Percentiles rank a stretch among this genome's conserved stretches.
Evolutionary conservation across 2,797 vertebrate genomes (phyloP).

Genomic region (Erpetoichthys calabaricus): DNA sequence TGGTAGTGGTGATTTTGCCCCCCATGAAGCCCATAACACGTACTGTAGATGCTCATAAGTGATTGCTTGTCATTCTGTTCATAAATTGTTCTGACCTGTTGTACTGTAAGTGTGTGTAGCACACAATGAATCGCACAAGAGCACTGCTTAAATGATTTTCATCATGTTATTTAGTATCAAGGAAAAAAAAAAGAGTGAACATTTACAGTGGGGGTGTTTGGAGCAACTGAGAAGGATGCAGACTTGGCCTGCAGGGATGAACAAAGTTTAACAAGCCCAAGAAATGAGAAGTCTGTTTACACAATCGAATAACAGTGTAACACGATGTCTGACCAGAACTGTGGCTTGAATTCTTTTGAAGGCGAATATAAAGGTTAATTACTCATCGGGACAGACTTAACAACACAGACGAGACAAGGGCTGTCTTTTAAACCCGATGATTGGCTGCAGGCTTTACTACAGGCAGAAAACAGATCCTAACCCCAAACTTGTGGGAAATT

Average conservation of each 20-base stretch:
- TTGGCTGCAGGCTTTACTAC: neutral
- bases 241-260: neutral
- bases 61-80: too few species aligned
- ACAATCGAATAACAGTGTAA: neutral
- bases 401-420: neutral
- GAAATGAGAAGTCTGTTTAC: neutral
- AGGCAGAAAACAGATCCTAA: neutral
- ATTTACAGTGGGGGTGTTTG: too few species aligned
- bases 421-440: neutral
- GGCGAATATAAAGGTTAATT: neutral
- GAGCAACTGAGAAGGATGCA: too few species aligned
- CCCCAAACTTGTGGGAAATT: neutral
- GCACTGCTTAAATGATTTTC: too few species aligned
- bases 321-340: neutral
- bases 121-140: too few species aligned
- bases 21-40: too few species aligned
- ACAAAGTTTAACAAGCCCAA: constrained; percentile 1
- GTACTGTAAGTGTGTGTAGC: too few species aligned
- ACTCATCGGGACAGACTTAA: neutral
- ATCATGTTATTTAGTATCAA: too few species aligned
- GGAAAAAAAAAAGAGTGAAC: too few species aligned
- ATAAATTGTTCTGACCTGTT: too few species aligned
- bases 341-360: neutral
- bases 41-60: too few species aligned
- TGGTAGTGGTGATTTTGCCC: too few species aligned